A percentile compares a stretch with the other conserved stretches of the same genome.
Conservation (phyloP, 2,113 vertebrate species). For the Catharus bicknelli region DNA sequence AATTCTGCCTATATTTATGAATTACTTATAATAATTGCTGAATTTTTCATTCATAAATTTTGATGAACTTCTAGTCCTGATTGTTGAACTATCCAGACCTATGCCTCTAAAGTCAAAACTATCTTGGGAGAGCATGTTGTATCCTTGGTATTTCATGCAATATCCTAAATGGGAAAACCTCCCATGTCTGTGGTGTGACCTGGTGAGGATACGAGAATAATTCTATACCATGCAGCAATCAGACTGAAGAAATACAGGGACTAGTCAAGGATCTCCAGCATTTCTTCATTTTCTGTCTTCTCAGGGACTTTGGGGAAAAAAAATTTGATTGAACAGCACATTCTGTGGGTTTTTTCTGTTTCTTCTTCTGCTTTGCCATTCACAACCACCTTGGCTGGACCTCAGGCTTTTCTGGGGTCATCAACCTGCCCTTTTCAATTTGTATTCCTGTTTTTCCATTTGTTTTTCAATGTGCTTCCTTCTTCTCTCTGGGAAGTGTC, state of each 20-base stretch:
- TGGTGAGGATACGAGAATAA: neutral
- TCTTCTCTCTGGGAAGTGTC: neutral
- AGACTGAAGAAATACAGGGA: neutral
- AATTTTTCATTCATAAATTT: neutral
- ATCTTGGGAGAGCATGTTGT: fast-evolving
- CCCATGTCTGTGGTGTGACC: neutral
- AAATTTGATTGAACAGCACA: neutral
- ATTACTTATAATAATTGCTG: neutral
- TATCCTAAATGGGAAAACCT: neutral
- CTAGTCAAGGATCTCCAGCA: neutral
- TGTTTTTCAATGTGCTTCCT: neutral
- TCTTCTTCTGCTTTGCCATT: neutral
- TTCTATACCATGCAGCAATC: neutral
- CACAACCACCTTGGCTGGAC: neutral
- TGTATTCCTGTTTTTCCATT: neutral
- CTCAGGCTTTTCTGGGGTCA: neutral
- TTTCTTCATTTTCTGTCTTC: neutral
- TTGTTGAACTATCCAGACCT: neutral
- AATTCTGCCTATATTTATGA: neutral
- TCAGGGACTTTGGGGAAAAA: neutral
- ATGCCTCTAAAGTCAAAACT: neutral
- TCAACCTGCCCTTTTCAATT: neutral
- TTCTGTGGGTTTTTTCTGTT: neutral
- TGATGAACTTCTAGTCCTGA: neutral
- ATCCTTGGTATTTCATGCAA: neutral